A percentile compares a stretch with the other conserved stretches of the same genome.
These are phyloP conservation scores for Trichopoda pennipes DNA, from an alignment of 2,888 invertebrate genomes.

Conservation along the genomic window DNA sequence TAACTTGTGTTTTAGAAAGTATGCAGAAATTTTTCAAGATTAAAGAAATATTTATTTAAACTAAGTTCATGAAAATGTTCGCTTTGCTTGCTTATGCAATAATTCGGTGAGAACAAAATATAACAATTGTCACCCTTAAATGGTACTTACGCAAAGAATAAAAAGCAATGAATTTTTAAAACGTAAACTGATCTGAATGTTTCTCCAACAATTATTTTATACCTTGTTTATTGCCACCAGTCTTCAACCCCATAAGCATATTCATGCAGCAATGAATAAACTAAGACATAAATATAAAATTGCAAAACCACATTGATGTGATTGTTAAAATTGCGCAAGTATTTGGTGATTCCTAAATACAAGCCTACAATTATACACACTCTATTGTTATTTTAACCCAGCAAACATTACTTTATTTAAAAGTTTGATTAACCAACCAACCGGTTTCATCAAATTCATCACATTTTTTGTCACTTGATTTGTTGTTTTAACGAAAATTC, in stretches of 20 bases:
- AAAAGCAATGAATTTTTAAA: constrained; percentile 55
- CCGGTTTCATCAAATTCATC: constrained; percentile 35
- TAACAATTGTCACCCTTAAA: constrained; percentile 81
- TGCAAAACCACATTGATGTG: constrained; percentile 31
- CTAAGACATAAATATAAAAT: too few species aligned
- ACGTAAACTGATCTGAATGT: constrained; percentile 4
- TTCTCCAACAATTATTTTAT: not conserved
- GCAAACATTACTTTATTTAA: not conserved
- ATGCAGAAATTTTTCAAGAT: not conserved
- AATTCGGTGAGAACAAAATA: constrained; percentile 61
- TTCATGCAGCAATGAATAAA: too few species aligned
- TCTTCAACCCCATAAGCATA: not conserved
- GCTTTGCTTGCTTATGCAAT: not conserved
- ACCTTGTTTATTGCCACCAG: not conserved
- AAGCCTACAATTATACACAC: not conserved
- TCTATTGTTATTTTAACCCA: not conserved
- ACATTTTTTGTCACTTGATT: constrained; percentile 36
- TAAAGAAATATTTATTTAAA: not conserved
- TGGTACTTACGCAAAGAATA: constrained; percentile 78
- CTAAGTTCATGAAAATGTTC: not conserved
- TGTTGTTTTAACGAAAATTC: constrained; percentile 60
- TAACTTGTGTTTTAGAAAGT: too few species aligned
- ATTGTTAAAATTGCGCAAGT: constrained; percentile 20
- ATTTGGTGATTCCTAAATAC: not conserved
- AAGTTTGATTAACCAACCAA: not conserved